These are phyloP conservation scores for Emydura subglobosa DNA, from an alignment of 2,113 vertebrate species.

Conservation along the genomic window DNA sequence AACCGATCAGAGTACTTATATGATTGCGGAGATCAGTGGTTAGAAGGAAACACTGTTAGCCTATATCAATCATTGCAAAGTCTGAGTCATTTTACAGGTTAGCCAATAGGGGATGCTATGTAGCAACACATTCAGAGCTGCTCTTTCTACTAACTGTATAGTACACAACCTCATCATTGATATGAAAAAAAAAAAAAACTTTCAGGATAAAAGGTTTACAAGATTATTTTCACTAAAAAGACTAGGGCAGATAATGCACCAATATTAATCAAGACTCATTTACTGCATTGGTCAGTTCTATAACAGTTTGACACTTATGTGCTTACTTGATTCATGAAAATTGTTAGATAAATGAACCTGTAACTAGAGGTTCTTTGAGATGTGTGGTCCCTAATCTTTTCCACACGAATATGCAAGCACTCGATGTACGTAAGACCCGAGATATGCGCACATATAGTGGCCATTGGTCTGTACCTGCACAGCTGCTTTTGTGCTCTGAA, in stretches of 20 bases:
- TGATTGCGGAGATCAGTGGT: neutral
- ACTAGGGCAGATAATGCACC: neutral
- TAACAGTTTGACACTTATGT: neutral
- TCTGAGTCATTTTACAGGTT: conserved; percentile 35
- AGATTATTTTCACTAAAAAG: neutral
- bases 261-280: neutral
- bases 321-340: neutral
- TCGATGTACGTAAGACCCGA: neutral
- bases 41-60: neutral
- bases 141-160: neutral
- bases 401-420: neutral
- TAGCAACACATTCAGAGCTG: conserved; percentile 11
- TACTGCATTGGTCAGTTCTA: neutral
- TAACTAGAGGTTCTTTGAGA: neutral
- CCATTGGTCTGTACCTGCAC: neutral
- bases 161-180: neutral
- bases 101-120: conserved; percentile 28
- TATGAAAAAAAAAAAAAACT: neutral
- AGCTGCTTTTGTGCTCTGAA: neutral
- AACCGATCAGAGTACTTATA: neutral
- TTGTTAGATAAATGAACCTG: neutral
- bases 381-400: neutral
- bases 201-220: neutral
- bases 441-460: neutral
- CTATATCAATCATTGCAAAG: neutral